Percentiles rank a stretch among this genome's conserved stretches.
phyloP scores from a whole-genome alignment of 2,888 invertebrate species.

The Seladonia tumulorum region DNA sequence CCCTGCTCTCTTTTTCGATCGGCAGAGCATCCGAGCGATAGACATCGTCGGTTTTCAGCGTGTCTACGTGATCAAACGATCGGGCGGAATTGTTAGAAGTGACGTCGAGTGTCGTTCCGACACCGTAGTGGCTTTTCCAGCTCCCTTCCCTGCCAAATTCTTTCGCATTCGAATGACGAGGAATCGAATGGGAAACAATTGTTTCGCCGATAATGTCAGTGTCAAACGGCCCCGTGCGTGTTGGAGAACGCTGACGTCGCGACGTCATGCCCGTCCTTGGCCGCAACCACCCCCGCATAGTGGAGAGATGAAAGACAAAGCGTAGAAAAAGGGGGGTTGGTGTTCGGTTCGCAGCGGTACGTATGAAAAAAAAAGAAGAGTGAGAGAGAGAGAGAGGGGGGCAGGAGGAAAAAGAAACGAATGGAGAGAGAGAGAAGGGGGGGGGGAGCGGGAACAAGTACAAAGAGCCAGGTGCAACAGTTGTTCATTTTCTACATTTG shows the following conservation, averaged over 20 bases:
- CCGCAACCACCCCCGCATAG: background rate
- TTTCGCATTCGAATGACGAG: slow-evolving; percentile 15
- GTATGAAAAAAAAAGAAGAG: slow-evolving; percentile 17
- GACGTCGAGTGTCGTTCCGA: slow-evolving; percentile 2
- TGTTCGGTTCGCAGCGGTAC: slow-evolving; percentile 36
- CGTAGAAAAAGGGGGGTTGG: slow-evolving; percentile 18
- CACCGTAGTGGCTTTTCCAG: background rate
- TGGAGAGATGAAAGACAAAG: slow-evolving; percentile 46
- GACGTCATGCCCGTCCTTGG: slow-evolving; percentile 40
- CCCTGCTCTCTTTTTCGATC: background rate
- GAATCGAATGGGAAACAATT: slow-evolving; percentile 37
- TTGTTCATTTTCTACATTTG: slow-evolving; percentile 50
- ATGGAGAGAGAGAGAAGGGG: background rate
- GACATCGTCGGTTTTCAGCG: background rate
- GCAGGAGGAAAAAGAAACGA: background rate
- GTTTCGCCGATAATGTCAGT: slow-evolving; percentile 54
- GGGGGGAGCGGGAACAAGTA: slow-evolving; percentile 8
- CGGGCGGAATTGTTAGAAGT: background rate
- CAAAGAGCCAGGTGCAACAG: slow-evolving; percentile 53
- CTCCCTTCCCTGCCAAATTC: background rate
- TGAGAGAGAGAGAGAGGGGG: background rate
- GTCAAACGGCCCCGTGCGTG: slow-evolving; percentile 41
- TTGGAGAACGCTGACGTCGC: slow-evolving; percentile 45
- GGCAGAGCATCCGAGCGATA: background rate
- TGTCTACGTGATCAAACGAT: background rate